A percentile compares a stretch with the other conserved stretches of the same genome.
phyloP scores from a whole-genome alignment of 1,140 invertebrate genomes.

The Aphaenogaster rudis region DNA sequence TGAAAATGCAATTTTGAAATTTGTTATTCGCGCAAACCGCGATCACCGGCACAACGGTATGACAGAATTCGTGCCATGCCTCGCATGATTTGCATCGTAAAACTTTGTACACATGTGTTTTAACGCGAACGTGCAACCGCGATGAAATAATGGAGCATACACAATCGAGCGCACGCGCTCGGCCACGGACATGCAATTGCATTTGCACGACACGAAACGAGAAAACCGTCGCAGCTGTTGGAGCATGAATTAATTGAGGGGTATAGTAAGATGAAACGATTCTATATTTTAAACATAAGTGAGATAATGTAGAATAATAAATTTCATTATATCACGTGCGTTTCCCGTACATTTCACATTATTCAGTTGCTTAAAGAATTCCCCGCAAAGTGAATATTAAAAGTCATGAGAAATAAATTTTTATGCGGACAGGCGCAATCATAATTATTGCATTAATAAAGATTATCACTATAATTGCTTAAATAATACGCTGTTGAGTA shows the following conservation, averaged over 20 bases:
- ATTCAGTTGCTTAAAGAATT: constrained; percentile 8
- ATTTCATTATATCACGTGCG: neutral
- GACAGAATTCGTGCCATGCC: constrained; percentile 73
- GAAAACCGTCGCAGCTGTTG: constrained; percentile 36
- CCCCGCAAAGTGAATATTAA: neutral
- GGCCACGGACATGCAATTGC: constrained; percentile 72
- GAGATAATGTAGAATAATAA: neutral
- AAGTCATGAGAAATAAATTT: neutral
- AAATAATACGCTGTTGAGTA: neutral
- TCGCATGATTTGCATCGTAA: constrained; percentile 78
- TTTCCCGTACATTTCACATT: neutral
- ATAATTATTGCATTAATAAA: neutral
- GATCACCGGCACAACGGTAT: constrained; percentile 22
- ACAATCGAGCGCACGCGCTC: constrained; percentile 71
- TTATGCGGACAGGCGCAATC: too few relatives aligned
- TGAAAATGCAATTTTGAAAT: constrained; percentile 48
- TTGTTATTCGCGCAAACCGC: constrained; percentile 55
- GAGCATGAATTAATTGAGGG: constrained; percentile 37
- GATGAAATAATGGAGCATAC: constrained; percentile 77
- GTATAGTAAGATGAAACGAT: constrained; percentile 35
- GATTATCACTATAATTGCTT: constrained; percentile 26
- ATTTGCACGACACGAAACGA: constrained; percentile 73
- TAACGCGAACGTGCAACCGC: constrained; percentile 75
- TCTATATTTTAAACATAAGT: constrained; percentile 6
- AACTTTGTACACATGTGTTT: constrained; percentile 75